A percentile compares a stretch with the other conserved stretches of the same genome.
phyloP scores from a whole-genome alignment of 2,797 vertebrate species.

The Pithecia hirsuta region DNA sequence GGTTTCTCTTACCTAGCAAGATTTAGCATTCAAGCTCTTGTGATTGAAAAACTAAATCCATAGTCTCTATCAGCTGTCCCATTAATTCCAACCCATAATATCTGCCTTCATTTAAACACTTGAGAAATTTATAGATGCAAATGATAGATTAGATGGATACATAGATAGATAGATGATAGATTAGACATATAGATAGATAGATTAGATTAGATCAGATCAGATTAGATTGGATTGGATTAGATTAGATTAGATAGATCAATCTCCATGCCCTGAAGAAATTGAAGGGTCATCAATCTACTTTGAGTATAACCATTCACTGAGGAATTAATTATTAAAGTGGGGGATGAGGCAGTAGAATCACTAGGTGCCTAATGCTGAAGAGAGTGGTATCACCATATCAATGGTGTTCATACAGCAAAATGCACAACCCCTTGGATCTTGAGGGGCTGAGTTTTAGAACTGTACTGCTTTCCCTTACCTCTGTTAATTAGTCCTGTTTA shows the following conservation, averaged over 20 bases:
- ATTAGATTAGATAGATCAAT: not conserved
- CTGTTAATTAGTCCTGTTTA: not conserved
- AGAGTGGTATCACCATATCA: not conserved
- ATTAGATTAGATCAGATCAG: not conserved
- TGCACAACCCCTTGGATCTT: not conserved
- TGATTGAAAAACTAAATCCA: not conserved
- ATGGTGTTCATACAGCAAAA: not conserved
- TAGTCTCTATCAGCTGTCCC: not conserved
- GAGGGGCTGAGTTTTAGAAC: not conserved
- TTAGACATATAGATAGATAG: too few species aligned
- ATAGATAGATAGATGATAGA: not conserved
- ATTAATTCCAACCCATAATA: not conserved
- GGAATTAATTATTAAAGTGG: not conserved
- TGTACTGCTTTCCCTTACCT: not conserved
- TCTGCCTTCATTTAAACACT: not conserved
- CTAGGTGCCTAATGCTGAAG: not conserved
- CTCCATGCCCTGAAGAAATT: not conserved
- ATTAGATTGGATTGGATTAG: too few species aligned
- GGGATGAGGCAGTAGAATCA: not conserved
- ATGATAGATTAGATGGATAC: not conserved
- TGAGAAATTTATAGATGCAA: not conserved
- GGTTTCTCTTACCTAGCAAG: conserved; percentile 9
- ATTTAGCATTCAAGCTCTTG: not conserved
- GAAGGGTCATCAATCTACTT: not conserved
- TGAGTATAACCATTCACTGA: not conserved